Conservation (phyloP, 2,888 invertebrate genomes). For the Carpatolechia fugitivella region DNA sequence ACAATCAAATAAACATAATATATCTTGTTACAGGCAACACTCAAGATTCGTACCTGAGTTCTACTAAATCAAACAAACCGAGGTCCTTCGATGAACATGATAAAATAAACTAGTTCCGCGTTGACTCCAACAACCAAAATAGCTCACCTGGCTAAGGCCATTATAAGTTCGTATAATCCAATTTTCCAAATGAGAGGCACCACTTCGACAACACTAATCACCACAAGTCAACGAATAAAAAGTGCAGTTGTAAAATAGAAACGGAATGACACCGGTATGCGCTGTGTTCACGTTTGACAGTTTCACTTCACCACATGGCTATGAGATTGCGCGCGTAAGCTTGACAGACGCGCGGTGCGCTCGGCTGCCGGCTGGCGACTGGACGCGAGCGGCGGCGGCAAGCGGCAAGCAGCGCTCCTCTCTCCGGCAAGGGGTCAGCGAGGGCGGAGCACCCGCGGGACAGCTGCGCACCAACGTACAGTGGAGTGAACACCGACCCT, state of each 20-base stretch:
- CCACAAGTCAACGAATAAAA: conserved; percentile 46
- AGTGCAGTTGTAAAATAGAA: conserved; percentile 47
- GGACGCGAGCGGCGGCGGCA: conserved; percentile 27
- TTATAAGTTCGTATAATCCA: conserved; percentile 78
- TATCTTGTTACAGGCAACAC: not conserved
- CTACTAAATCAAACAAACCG: conserved; percentile 51
- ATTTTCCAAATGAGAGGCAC: conserved; percentile 70
- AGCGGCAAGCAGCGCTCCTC: conserved; percentile 34
- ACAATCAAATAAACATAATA: not conserved
- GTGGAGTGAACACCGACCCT: conserved; percentile 54
- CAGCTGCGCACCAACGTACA: conserved; percentile 62
- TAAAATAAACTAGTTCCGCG: conserved; percentile 76
- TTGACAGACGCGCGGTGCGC: conserved; percentile 56
- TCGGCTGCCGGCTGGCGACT: conserved; percentile 70
- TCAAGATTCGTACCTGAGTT: conserved; percentile 42
- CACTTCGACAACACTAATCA: conserved; percentile 68
- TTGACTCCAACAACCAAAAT: conserved; percentile 77
- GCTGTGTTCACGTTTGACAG: conserved; percentile 75
- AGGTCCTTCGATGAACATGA: conserved; percentile 68
- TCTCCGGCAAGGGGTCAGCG: conserved; percentile 54
- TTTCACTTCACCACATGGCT: conserved; percentile 79
- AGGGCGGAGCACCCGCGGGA: conserved; percentile 70
- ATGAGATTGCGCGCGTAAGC: conserved; percentile 49
- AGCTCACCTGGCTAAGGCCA: conserved; percentile 80
- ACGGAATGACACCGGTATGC: conserved; percentile 59